Evolutionary conservation across 35 echinoderm and acorn worm species (phyloP).

Genomic region (Holothuria glaberrima): DNA sequence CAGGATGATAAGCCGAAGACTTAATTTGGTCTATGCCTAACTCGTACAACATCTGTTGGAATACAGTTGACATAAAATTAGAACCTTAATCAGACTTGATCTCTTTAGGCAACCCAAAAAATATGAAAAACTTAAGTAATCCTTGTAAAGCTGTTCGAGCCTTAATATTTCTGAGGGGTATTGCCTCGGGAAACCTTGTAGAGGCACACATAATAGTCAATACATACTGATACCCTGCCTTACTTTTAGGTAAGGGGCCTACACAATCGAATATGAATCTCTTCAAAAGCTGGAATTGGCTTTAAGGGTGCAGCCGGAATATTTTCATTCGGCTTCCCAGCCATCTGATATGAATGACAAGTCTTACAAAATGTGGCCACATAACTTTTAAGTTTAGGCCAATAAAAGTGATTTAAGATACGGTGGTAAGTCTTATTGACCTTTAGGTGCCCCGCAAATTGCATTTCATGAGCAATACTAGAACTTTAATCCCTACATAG

Average conservation of each 20-base stretch:
- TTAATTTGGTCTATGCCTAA: conserved; percentile 2
- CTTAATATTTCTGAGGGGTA: conserved; percentile 23
- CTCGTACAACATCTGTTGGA: conserved; percentile 34
- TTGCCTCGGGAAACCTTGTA: conserved; percentile 41
- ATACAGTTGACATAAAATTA: conserved; percentile 31
- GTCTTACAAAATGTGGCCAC: conserved; percentile 48
- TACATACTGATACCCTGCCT: conserved; percentile 64
- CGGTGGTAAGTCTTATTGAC: conserved; percentile 59
- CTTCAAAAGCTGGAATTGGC: conserved; percentile 67
- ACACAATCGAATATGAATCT: conserved; percentile 75
- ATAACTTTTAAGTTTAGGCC: conserved; percentile 56
- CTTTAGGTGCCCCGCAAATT: conserved; percentile 55
- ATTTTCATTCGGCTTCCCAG: conserved; percentile 60
- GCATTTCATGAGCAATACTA: conserved; percentile 57
- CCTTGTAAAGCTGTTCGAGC: neutral
- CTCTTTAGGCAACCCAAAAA: conserved; percentile 6
- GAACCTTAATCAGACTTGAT: conserved; percentile 19
- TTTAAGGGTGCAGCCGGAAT: conserved; percentile 42
- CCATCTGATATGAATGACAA: conserved; percentile 71
- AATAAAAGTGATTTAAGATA: conserved; percentile 68
- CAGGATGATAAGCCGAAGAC: neutral
- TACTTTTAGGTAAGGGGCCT: conserved; percentile 65
- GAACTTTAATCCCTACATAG: neutral
- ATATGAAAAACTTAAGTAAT: conserved; percentile 13
- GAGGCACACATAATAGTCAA: conserved; percentile 47